Base-by-base conservation (phyloP, 1,140 invertebrate species). In the Apis dorsata region DNA sequence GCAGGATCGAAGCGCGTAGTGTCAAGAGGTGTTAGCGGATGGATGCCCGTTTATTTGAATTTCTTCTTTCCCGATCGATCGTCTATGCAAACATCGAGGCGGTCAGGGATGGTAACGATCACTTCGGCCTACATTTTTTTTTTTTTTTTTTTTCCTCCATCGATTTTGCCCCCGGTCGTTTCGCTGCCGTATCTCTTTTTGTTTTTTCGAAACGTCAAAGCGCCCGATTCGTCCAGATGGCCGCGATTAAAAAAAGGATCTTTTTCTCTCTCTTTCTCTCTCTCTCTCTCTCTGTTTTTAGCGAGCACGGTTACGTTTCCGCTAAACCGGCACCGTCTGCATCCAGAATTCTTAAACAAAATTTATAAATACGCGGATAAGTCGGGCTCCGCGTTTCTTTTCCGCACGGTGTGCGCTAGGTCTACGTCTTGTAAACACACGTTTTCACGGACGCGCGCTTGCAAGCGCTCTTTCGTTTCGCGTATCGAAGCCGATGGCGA, bases 11-110 rank as follows among this genome's bases (percentile, higher is more conserved):
- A 63, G 62, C 24, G 76, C 17, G 63, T 53, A 76, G 51, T 77
- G 70, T 28, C 70, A n/a, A 60, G 44, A 60, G 44, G 34, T 60
- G 65, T 75, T 19, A 49, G 11, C 13, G 53, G 3, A 21, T 5
- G 68, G 68, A 17, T n/a, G 34, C 34, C 34, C 34, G 75, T 88
- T 89, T 89, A 83, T 90, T 90, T 89, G 77, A 81, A 86, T 86
- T 82, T 81, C 75, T 82, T 81, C 75, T 79, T 79, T 79, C 60
- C 60, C 60, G 60, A 87, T 83, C 74, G 86, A 86, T 87, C 71
- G 49, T 68, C 71, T 81, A 76, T 87, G 55, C 84, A 88, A 88
- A 88, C 83, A 88, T 8, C 68, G 78, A 57, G n/a, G 62, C 74
- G 34, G 66, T 60, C 81, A 63, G 83, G 57, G 57, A 78, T 88